A percentile compares a stretch with the other conserved stretches of the same genome.
Conservation (phyloP, 1,140 invertebrate genomes). For the Drosophila chauvacae region DNA sequence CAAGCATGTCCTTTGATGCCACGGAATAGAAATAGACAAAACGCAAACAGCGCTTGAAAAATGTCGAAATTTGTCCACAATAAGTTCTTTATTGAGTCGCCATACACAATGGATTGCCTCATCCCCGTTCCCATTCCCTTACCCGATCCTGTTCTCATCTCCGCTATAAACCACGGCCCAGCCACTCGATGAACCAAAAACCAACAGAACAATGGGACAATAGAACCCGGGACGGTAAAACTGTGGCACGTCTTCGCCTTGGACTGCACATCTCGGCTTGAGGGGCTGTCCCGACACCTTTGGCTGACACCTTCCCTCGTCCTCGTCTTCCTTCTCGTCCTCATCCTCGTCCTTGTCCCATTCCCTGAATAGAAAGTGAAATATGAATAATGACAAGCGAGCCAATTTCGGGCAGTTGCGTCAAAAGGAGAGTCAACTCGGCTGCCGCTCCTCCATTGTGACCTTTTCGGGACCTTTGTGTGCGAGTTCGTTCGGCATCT, state of each 20-base stretch:
- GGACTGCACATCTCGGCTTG: constrained; percentile 10
- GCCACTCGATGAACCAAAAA: constrained; percentile 63
- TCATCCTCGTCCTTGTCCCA: constrained; percentile 19
- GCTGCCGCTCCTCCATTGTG: constrained; percentile 46
- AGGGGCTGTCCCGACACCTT: constrained; percentile 68
- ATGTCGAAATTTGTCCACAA: constrained; percentile 83
- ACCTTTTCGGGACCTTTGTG: constrained; percentile 47
- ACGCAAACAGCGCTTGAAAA: constrained; percentile 74
- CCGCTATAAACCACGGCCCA: constrained; percentile 71
- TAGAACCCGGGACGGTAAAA: constrained; percentile 47
- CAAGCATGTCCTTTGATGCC: constrained; percentile 73
- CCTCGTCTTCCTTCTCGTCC: constrained; percentile 18
- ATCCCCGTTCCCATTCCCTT: constrained; percentile 11
- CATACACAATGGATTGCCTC: constrained; percentile 71
- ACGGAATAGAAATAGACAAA: constrained; percentile 50
- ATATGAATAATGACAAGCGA: constrained; percentile 81
- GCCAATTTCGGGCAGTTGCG: constrained; percentile 78
- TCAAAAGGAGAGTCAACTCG: constrained; percentile 57
- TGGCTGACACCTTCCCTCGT: constrained; percentile 71
- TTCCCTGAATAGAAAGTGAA: constrained; percentile 68
- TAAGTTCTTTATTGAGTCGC: constrained; percentile 83
- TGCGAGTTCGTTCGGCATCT: constrained; percentile 12
- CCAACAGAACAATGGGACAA: constrained; percentile 63
- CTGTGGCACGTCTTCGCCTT: constrained; percentile 73
- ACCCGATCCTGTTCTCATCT: constrained; percentile 28